phyloP scores from a whole-genome alignment of 2,113 vertebrate genomes.

The Nibea albiflora region DNA sequence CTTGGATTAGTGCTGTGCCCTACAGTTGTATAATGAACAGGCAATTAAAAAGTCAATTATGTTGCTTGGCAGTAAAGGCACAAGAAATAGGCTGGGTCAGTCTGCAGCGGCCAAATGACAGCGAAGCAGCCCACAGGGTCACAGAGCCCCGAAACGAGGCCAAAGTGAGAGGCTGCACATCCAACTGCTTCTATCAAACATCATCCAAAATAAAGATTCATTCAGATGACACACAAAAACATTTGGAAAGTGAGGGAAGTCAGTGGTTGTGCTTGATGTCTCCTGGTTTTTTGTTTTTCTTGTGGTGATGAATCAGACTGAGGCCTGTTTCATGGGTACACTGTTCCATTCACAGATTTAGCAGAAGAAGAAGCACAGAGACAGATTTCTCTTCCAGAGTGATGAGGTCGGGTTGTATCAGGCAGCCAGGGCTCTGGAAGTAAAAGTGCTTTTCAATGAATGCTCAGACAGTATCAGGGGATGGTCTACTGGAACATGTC shows the following conservation, averaged over 20 bases:
- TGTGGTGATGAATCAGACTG: neutral
- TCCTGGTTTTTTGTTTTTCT: too few relatives aligned
- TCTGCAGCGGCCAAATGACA: constrained; percentile 63
- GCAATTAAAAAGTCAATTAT: constrained; percentile 83
- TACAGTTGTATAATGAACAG: constrained; percentile 72
- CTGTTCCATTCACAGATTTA: neutral
- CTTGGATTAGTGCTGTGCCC: constrained; percentile 70
- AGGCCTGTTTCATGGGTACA: neutral
- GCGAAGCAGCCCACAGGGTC: constrained; percentile 39
- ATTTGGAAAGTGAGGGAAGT: neutral
- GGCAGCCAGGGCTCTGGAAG: neutral
- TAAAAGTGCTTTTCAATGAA: neutral
- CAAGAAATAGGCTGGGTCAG: constrained; percentile 63
- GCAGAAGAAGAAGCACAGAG: neutral
- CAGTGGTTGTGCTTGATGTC: neutral
- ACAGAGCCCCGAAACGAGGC: constrained; percentile 34
- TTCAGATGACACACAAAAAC: neutral
- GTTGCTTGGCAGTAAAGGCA: constrained; percentile 70
- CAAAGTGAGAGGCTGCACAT: constrained; percentile 31
- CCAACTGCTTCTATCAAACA: neutral
- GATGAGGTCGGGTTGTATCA: neutral
- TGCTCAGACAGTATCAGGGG: neutral
- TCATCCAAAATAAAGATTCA: neutral
- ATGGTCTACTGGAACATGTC: neutral
- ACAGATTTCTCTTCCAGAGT: too few relatives aligned